Conservation (phyloP, 2,797 vertebrate species). For the Cyclopterus lumpus region DNA sequence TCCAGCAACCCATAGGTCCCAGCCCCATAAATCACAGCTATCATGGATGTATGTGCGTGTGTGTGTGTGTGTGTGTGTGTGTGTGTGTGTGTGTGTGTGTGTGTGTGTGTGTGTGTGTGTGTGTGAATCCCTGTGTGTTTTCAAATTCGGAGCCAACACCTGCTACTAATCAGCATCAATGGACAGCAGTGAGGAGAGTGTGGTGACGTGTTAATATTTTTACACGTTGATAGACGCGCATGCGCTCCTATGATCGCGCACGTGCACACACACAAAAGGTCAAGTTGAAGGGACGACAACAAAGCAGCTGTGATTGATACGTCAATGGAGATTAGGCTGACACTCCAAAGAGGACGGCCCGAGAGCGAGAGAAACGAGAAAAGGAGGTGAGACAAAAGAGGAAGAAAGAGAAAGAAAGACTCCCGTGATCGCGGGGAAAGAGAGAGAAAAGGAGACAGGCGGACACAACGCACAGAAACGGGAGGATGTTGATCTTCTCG, state of each 20-base stretch:
- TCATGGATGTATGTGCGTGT: conserved; percentile 42
- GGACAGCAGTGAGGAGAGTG: conserved; percentile 54
- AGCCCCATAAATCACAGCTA: conserved; percentile 80
- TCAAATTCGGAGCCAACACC: conserved; percentile 75
- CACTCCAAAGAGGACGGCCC: conserved; percentile 41
- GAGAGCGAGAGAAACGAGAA: conserved; percentile 3
- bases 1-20: conserved; percentile 71
- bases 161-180: conserved; percentile 84
- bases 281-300: conserved; percentile 50
- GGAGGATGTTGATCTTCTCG: conserved; percentile 11
- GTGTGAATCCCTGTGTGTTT: conserved; percentile 34
- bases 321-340: conserved; percentile 62
- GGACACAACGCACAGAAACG: conserved; percentile 23
- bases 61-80: conserved; percentile 29
- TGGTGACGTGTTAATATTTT: conserved; percentile 82
- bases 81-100: conserved; percentile 7
- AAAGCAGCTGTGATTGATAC: conserved; percentile 67
- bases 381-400: conserved; percentile 7
- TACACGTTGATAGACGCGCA: conserved; percentile 46
- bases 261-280: conserved; percentile 26
- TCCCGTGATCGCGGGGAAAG: background rate
- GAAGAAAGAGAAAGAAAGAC: conserved; percentile 2
- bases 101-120: conserved; percentile 20
- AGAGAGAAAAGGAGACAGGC: background rate
- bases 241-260: background rate